These are phyloP conservation scores for human DNA, from an alignment of 2,113 vertebrate genomes.

Conservation along the genomic window DNA sequence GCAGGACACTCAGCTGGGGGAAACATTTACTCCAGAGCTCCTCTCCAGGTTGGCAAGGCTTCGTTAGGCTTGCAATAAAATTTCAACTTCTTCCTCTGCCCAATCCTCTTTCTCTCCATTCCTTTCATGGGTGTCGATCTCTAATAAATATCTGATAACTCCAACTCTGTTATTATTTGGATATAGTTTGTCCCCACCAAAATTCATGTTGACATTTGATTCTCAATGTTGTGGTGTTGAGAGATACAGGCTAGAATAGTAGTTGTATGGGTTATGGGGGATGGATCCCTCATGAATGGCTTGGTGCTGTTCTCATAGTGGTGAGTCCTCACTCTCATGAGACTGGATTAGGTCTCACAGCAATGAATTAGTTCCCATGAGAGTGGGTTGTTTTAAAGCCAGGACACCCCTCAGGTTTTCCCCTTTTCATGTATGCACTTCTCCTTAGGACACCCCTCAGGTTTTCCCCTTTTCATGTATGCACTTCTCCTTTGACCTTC, in stretches of 20 bases:
- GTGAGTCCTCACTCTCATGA: background rate
- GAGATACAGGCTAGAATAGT: background rate
- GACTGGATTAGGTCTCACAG: background rate
- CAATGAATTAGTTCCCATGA: background rate
- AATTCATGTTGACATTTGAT: background rate
- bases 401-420: background rate
- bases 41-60: background rate
- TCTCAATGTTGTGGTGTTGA: background rate
- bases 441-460: background rate
- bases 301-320: background rate
- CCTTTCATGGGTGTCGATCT: background rate
- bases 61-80: background rate
- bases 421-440: background rate
- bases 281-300: background rate
- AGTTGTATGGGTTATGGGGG: background rate
- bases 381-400: background rate
- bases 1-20: background rate
- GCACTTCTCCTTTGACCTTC: background rate
- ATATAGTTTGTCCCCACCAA: background rate
- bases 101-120: background rate
- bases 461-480: background rate
- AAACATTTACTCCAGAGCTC: background rate
- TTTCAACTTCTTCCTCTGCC: background rate
- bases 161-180: background rate
- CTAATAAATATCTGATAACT: background rate